phyloP scores from a whole-genome alignment of 2,888 invertebrate species.

The Phaonia tiefii region DNA sequence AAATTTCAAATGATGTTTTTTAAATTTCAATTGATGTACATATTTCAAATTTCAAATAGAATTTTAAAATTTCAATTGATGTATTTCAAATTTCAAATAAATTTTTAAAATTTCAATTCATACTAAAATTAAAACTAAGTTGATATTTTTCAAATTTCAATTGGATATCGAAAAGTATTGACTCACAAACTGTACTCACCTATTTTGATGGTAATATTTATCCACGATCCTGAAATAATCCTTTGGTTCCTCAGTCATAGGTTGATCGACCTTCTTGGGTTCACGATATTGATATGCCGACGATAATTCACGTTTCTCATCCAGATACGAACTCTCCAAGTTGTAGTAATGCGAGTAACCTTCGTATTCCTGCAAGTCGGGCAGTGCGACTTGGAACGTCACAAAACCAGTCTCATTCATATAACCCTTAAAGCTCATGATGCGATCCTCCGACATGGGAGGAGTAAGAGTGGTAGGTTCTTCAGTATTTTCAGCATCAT shows the following conservation, averaged over 20 bases:
- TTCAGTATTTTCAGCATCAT: slow-evolving; percentile 48
- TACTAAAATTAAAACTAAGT: too few relatives aligned
- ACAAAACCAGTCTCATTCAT: slow-evolving; percentile 85
- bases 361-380: slow-evolving; percentile 79
- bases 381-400: slow-evolving; percentile 84
- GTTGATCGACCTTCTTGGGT: slow-evolving; percentile 69
- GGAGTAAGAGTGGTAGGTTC: slow-evolving; percentile 46
- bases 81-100: too few relatives aligned
- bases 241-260: slow-evolving; percentile 68
- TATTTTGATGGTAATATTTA: slow-evolving; percentile 66
- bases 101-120: too few relatives aligned
- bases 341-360: slow-evolving; percentile 70
- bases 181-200: slow-evolving; percentile 68
- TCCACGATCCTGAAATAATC: slow-evolving; percentile 71
- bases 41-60: too few relatives aligned
- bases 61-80: too few relatives aligned
- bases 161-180: neutral
- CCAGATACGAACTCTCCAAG: slow-evolving; percentile 71
- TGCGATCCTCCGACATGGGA: slow-evolving; percentile 78
- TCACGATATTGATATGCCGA: slow-evolving; percentile 70
- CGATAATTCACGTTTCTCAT: slow-evolving; percentile 70
- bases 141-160: too few relatives aligned
- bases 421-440: slow-evolving; percentile 73
- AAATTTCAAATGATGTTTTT: too few relatives aligned
- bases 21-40: too few relatives aligned